These are phyloP conservation scores for Porites divaricata DNA, from an alignment of 92 coral and sea anemone species.

Conservation along the genomic window DNA sequence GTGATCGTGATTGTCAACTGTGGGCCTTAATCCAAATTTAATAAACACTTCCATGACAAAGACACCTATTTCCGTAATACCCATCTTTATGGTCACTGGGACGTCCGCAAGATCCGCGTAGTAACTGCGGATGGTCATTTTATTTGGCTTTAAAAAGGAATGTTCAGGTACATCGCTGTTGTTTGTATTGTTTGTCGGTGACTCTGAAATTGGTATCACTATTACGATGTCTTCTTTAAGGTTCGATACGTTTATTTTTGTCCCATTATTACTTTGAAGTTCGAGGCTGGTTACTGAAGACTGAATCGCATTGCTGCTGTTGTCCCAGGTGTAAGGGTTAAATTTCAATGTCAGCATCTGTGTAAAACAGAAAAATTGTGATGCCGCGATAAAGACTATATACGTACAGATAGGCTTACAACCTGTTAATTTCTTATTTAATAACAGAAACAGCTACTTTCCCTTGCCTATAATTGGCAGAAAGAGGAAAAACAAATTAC, in stretches of 20 bases:
- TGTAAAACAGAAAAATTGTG: neutral
- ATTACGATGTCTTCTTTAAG: conserved; percentile 14
- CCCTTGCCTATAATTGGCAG: too few species aligned
- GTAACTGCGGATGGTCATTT: neutral
- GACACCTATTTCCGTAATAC: neutral
- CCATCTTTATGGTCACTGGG: neutral
- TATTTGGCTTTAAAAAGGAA: conserved; percentile 6
- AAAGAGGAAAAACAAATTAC: too few species aligned
- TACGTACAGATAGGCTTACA: too few species aligned
- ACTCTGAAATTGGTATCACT: conserved; percentile 1
- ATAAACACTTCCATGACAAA: neutral
- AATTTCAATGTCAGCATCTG: neutral
- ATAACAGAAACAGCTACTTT: too few species aligned
- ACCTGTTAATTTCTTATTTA: too few species aligned
- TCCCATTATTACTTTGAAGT: conserved; percentile 8
- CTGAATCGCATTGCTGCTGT: conserved; percentile 4
- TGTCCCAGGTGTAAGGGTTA: conserved; percentile 45
- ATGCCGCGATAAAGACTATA: too few species aligned
- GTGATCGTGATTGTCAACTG: neutral
- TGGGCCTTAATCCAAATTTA: conserved; percentile 7
- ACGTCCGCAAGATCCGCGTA: conserved; percentile 15
- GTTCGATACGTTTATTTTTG: conserved; percentile 5
- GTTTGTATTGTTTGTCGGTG: neutral
- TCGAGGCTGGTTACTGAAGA: conserved; percentile 20
- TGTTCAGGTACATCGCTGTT: conserved; percentile 11